Conservation (phyloP, 2,797 vertebrate species). For the Macropus fuliginosus region DNA sequence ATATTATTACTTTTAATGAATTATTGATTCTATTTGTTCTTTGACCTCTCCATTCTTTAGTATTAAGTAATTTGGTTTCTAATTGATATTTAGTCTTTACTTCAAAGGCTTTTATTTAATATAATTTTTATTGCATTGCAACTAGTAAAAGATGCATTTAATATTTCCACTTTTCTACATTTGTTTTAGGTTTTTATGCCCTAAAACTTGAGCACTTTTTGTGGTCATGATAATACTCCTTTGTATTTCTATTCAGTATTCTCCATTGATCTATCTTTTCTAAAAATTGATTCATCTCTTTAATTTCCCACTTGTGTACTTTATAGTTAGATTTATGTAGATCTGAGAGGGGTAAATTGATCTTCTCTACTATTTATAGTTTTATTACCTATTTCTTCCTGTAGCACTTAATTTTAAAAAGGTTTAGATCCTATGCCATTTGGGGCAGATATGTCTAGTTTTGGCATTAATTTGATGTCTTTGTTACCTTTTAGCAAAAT, state of each 20-base stretch:
- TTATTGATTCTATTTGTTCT: background rate
- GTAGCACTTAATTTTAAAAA: background rate
- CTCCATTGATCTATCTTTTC: background rate
- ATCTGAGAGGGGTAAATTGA: background rate
- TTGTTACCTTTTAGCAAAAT: background rate
- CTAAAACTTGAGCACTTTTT: too few species aligned
- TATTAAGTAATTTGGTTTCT: background rate
- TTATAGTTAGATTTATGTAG: background rate
- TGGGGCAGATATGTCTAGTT: background rate
- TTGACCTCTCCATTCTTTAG: background rate
- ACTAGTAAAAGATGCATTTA: background rate
- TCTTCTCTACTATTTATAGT: background rate
- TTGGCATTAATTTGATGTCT: background rate
- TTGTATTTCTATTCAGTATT: background rate
- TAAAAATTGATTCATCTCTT: background rate
- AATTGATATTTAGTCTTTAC: background rate
- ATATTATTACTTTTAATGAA: background rate
- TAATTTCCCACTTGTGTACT: background rate
- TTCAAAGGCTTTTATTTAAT: background rate
- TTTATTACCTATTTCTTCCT: background rate
- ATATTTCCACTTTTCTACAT: background rate
- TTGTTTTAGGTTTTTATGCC: background rate
- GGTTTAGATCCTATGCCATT: background rate
- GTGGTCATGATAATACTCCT: background rate
- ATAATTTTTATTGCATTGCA: background rate